Conservation (phyloP, 2,888 invertebrate genomes). For the Coenonympha arcania region DNA sequence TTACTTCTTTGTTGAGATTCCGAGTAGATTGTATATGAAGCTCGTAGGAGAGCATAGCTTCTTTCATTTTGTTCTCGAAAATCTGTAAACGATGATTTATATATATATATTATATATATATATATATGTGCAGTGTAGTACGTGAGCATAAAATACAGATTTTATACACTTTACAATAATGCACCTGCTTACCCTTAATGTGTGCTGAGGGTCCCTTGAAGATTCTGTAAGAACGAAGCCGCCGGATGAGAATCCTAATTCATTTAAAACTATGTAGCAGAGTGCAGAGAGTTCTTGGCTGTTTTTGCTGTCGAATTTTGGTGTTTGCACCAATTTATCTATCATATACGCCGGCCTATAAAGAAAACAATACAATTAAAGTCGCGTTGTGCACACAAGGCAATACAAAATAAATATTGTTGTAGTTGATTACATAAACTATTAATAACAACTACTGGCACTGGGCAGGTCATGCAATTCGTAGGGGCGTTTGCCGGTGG, state of each 20-base stretch:
- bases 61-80: constrained; percentile 82
- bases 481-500: too few relatives aligned
- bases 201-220: constrained; percentile 41
- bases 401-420: background rate
- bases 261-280: constrained; percentile 48
- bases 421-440: background rate
- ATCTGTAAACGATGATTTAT: constrained; percentile 50
- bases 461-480: too few relatives aligned
- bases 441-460: too few relatives aligned
- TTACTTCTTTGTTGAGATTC: constrained; percentile 44
- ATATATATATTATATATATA: constrained; percentile 10
- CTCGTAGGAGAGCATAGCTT: constrained; percentile 81
- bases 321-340: constrained; percentile 39
- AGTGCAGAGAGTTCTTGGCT: constrained; percentile 31
- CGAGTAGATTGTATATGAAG: constrained; percentile 43
- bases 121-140: too few relatives aligned
- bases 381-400: constrained; percentile 14
- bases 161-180: too few relatives aligned
- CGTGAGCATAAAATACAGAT: too few relatives aligned
- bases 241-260: constrained; percentile 43
- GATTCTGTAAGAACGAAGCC: constrained; percentile 48
- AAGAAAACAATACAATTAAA: constrained; percentile 22
- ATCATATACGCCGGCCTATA: constrained; percentile 59
- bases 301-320: constrained; percentile 35
- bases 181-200: constrained; percentile 45